These are phyloP conservation scores for Neosilurus mollespiculum DNA, from an alignment of 2,797 vertebrate genomes.

Conservation along the genomic window DNA sequence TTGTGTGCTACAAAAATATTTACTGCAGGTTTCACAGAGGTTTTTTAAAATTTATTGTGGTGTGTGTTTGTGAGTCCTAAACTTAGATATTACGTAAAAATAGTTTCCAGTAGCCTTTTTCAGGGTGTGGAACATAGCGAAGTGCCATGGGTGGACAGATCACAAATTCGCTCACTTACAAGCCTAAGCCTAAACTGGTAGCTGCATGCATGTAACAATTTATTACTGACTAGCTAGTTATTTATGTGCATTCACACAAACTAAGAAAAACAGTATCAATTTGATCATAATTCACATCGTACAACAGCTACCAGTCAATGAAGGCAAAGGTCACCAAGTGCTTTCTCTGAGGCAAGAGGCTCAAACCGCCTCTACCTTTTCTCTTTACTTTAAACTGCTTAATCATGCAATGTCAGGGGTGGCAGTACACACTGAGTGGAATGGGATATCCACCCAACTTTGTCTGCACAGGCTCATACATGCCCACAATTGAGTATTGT, in stretches of 20 bases:
- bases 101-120: background rate
- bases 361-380: too few species aligned
- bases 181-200: background rate
- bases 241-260: background rate
- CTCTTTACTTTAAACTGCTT: too few species aligned
- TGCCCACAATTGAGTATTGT: too few species aligned
- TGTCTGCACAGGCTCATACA: too few species aligned
- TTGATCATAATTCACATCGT: background rate
- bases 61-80: background rate
- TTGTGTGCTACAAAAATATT: slow-evolving; percentile 2
- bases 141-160: too few species aligned
- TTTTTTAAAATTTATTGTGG: background rate
- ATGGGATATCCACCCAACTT: too few species aligned
- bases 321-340: too few species aligned
- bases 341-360: too few species aligned
- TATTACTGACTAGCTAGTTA: background rate
- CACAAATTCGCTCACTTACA: background rate
- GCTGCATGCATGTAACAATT: background rate
- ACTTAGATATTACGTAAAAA: background rate
- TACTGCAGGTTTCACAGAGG: background rate
- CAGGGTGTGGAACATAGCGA: background rate
- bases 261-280: background rate
- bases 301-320: too few species aligned
- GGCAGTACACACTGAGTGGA: too few species aligned
- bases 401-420: too few species aligned